These are phyloP conservation scores for Percopsis omiscomaycus DNA, from an alignment of 2,797 vertebrate species.

Conservation along the genomic window DNA sequence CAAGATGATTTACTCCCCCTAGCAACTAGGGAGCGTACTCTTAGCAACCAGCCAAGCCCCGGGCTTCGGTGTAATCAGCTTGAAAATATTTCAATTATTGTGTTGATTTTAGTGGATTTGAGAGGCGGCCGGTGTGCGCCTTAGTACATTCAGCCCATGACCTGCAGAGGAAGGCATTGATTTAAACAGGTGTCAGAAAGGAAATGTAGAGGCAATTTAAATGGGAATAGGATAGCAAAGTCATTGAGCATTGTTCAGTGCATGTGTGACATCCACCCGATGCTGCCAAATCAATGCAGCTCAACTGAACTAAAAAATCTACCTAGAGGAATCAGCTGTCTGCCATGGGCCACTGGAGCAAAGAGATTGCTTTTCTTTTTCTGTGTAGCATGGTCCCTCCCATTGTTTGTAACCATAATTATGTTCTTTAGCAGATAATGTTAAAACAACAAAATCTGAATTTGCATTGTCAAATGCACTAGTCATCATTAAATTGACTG, in stretches of 20 bases:
- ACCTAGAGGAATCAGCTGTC: constrained; percentile 97
- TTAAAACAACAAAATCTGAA: constrained; percentile 50
- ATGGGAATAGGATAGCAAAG: constrained; percentile 95
- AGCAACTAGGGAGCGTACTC: constrained; percentile 99
- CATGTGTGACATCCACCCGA: constrained; percentile 95
- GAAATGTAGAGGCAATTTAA: constrained; percentile 99
- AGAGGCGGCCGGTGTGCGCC: constrained; percentile 95
- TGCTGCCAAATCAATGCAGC: constrained; percentile 95
- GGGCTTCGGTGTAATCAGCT: constrained; percentile 99
- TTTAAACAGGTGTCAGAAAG: constrained; percentile 99
- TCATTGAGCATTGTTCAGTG: constrained; percentile 87
- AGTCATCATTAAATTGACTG: not conserved
- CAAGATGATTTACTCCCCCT: constrained; percentile 99
- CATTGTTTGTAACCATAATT: constrained; percentile 47
- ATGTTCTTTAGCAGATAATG: constrained; percentile 54
- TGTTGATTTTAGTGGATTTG: constrained; percentile 99
- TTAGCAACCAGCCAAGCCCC: constrained; percentile 99
- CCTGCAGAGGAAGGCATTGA: constrained; percentile 99
- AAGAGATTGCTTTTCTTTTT: constrained; percentile 70
- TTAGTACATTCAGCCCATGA: constrained; percentile 96
- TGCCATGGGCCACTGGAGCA: constrained; percentile 83
- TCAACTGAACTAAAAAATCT: constrained; percentile 89
- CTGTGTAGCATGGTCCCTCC: constrained; percentile 35
- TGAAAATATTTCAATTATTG: constrained; percentile 99
- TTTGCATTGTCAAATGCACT: too few species aligned